Conservation (phyloP, 2,797 vertebrate species). For the Phyllotis vaccarum region DNA sequence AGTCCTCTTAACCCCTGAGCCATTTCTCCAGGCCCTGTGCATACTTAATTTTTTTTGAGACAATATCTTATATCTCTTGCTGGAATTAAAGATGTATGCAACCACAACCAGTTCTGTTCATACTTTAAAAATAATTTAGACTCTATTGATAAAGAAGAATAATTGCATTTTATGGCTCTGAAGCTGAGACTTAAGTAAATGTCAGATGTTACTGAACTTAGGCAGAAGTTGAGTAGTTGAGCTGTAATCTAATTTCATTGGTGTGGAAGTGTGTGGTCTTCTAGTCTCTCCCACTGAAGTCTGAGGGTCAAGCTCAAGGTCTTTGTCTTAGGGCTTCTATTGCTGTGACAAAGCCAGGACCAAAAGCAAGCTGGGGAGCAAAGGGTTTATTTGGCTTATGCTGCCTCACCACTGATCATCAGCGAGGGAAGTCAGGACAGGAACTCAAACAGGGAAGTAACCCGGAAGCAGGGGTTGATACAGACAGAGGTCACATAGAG, state of each 20-base stretch:
- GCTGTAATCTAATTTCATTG: neutral
- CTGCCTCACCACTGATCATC: neutral
- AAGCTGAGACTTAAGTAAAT: neutral
- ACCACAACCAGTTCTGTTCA: neutral
- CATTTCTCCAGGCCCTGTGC: neutral
- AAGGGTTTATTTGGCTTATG: neutral
- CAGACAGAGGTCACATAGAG: neutral
- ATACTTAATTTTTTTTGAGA: neutral
- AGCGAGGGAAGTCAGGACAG: neutral
- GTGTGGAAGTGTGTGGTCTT: neutral
- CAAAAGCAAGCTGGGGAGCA: neutral
- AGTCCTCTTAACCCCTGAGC: neutral
- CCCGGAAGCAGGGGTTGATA: neutral
- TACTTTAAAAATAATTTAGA: neutral
- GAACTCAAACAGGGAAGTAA: neutral
- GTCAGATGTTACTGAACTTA: neutral
- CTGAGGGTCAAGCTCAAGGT: neutral
- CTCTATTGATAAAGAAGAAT: neutral
- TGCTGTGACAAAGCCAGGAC: too few species aligned
- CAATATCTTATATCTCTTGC: neutral
- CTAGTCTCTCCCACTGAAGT: neutral
- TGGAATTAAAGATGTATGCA: neutral
- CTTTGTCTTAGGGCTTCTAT: too few species aligned
- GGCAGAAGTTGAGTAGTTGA: neutral
- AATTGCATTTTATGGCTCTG: neutral